Percentiles rank a stretch among this genome's conserved stretches.
These are phyloP conservation scores for Gymnocypris eckloni DNA, from an alignment of 2,797 vertebrate genomes.

Conservation along the genomic window DNA sequence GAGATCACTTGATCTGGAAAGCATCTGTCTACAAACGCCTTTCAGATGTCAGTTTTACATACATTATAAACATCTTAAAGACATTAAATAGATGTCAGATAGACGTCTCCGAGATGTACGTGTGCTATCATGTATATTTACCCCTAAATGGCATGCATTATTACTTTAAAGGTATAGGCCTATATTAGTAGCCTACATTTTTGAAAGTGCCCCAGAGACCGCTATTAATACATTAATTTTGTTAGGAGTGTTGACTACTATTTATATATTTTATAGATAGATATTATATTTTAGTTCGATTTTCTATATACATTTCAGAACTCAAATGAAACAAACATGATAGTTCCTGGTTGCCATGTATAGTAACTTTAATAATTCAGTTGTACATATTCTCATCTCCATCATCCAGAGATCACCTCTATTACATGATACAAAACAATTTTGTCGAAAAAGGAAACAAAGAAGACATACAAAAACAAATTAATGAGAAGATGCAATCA, in stretches of 20 bases:
- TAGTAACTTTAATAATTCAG: constrained; percentile 59
- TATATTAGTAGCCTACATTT: neutral
- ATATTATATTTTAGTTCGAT: neutral
- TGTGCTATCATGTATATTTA: neutral
- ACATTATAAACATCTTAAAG: too few relatives aligned
- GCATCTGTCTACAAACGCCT: too few relatives aligned
- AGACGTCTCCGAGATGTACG: too few relatives aligned
- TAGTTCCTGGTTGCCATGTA: neutral
- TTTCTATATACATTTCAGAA: neutral
- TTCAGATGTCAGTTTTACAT: too few relatives aligned
- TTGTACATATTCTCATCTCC: constrained; percentile 6
- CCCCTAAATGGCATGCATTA: neutral
- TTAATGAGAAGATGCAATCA: constrained; percentile 13
- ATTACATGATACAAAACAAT: constrained; percentile 45
- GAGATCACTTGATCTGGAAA: too few relatives aligned
- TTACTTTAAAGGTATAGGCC: neutral
- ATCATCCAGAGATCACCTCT: neutral
- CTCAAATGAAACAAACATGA: neutral
- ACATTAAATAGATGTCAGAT: too few relatives aligned
- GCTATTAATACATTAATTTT: too few relatives aligned
- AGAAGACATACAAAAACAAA: constrained; percentile 17
- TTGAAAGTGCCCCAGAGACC: neutral
- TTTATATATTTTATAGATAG: neutral
- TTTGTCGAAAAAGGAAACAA: constrained; percentile 22
- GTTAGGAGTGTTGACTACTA: neutral